Percentiles rank a stretch among this genome's conserved stretches.
Evolutionary conservation across 2,113 vertebrate species (phyloP).

Genomic region (Scalopus aquaticus): DNA sequence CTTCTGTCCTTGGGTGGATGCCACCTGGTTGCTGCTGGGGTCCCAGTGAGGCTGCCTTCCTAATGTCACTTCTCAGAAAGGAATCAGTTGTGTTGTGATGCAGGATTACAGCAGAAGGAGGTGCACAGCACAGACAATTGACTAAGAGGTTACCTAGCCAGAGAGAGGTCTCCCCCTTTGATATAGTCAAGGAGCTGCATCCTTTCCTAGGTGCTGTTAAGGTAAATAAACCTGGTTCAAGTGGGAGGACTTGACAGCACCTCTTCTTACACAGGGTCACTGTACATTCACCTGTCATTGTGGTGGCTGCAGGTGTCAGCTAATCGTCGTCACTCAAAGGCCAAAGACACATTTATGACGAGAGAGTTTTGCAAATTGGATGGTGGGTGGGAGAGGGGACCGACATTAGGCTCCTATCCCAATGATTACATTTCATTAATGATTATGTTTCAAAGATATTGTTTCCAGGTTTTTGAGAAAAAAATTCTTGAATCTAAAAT

Average conservation of each 20-base stretch:
- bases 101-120: background rate
- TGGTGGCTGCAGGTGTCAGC: background rate
- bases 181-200: background rate
- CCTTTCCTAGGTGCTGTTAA: background rate
- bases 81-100: background rate
- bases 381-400: background rate
- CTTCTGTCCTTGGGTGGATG: background rate
- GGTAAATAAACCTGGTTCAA: background rate
- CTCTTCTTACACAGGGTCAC: background rate
- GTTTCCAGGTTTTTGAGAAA: background rate
- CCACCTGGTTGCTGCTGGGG: background rate
- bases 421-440: background rate
- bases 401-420: background rate
- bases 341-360: background rate
- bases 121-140: fast-evolving
- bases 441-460: background rate
- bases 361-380: background rate
- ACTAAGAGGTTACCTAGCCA: background rate
- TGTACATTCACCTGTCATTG: background rate
- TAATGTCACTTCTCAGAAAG: background rate
- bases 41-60: background rate
- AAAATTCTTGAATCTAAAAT: background rate
- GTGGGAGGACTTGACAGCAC: background rate
- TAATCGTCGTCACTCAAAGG: background rate
- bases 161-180: background rate